These are phyloP conservation scores for Leptinotarsa defecta DNA, from an alignment of 1,140 invertebrate species.

Conservation along the genomic window DNA sequence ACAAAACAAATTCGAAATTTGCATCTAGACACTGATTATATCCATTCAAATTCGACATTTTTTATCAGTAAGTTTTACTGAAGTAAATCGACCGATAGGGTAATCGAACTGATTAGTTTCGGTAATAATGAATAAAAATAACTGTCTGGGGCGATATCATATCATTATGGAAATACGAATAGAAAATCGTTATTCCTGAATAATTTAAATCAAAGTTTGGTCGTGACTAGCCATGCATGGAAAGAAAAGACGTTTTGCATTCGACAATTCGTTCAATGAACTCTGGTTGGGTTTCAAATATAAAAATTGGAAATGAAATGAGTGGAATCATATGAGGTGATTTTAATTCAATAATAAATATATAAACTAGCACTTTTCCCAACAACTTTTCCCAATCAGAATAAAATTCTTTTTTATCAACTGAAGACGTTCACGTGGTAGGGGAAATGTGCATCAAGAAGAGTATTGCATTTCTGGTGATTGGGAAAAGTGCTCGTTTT, in stretches of 20 bases:
- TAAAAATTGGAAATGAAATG: no score
- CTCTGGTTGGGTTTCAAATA: no score
- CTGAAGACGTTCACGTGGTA: no score
- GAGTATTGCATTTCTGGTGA: no score
- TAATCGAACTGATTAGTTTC: slow-evolving; percentile 3
- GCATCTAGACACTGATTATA: background rate
- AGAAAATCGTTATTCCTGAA: background rate
- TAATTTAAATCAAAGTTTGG: background rate
- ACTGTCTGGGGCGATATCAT: slow-evolving; percentile 5
- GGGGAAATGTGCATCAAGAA: no score
- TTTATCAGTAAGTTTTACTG: background rate
- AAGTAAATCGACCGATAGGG: background rate
- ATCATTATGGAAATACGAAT: slow-evolving; percentile 1
- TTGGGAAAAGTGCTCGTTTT: background rate
- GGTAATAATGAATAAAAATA: slow-evolving; percentile 1
- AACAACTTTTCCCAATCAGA: no score
- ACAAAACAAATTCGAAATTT: background rate
- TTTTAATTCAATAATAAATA: no score
- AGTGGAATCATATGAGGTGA: no score
- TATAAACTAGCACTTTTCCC: no score
- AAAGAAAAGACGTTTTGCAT: no score
- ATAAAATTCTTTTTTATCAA: no score
- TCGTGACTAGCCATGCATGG: background rate
- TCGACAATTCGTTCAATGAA: no score
- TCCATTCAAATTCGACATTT: background rate